Evolutionary conservation across 2,888 invertebrate genomes (phyloP).

Genomic region (Diarsia mendica): DNA sequence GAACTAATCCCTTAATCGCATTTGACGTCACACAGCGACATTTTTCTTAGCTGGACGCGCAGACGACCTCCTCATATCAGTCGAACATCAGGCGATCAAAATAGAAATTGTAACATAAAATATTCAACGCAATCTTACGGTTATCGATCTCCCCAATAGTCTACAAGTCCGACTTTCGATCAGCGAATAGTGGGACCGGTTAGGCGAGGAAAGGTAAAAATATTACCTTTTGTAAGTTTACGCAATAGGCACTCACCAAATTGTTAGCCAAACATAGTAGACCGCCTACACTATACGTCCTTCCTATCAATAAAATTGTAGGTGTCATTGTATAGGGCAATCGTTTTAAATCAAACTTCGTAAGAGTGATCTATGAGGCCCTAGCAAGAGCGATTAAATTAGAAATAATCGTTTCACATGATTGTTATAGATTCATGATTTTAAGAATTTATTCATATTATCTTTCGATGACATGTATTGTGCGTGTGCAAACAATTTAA

Average conservation of each 20-base stretch:
- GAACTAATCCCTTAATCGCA: conserved; percentile 46
- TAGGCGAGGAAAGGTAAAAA: background rate
- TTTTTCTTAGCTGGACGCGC: conserved; percentile 20
- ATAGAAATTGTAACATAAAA: conserved; percentile 21
- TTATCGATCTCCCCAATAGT: conserved; percentile 8
- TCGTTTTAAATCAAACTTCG: conserved; percentile 23
- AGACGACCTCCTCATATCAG: conserved; percentile 4
- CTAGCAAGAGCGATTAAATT: background rate
- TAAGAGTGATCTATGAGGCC: background rate
- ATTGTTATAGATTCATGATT: no score
- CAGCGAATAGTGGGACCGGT: conserved; percentile 1
- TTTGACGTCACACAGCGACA: conserved; percentile 23
- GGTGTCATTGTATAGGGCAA: conserved; percentile 4
- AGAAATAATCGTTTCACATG: background rate
- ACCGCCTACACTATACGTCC: background rate
- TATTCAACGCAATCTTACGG: conserved; percentile 24
- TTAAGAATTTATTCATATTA: background rate
- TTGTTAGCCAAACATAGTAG: conserved; percentile 19
- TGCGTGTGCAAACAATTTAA: background rate
- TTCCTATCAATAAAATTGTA: conserved; percentile 8
- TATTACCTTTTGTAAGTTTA: background rate
- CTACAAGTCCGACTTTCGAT: background rate
- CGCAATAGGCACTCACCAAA: conserved; percentile 11
- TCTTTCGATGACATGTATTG: background rate
- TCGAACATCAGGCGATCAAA: conserved; percentile 16